Conservation (phyloP, 2,113 vertebrate genomes). For the Leucosticte australis region DNA sequence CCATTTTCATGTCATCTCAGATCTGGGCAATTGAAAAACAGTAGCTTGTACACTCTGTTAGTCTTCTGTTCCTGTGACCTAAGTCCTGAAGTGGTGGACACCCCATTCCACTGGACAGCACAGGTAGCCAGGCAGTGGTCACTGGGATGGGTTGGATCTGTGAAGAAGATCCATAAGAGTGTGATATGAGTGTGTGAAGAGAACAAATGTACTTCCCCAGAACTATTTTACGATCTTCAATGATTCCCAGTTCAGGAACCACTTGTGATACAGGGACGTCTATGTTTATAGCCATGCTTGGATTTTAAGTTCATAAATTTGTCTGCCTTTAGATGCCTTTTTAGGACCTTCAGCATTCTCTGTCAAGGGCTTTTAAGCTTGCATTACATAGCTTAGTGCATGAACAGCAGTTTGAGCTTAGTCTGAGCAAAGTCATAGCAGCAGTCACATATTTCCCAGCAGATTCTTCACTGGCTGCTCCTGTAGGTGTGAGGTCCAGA, state of each 20-base stretch:
- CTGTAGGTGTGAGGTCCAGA: background rate
- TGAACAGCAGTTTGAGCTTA: background rate
- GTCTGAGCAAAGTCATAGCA: background rate
- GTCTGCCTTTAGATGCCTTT: background rate
- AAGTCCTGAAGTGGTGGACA: background rate
- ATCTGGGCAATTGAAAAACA: background rate
- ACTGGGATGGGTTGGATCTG: fast-evolving
- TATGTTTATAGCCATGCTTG: background rate
- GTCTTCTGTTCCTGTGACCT: background rate
- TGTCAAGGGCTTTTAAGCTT: background rate
- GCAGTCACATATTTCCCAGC: background rate
- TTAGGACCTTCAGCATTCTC: background rate
- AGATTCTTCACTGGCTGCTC: background rate
- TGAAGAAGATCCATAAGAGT: background rate
- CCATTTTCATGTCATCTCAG: background rate
- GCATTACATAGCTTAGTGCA: too few relatives aligned
- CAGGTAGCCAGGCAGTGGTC: background rate
- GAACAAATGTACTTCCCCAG: background rate
- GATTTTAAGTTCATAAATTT: background rate
- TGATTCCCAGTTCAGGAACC: background rate
- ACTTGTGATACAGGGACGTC: background rate
- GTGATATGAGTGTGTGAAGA: background rate
- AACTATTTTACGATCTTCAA: background rate
- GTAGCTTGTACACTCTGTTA: background rate
- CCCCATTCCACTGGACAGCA: background rate